Base-by-base conservation (phyloP, 2,113 vertebrate species). In the Probosciger aterrimus region DNA sequence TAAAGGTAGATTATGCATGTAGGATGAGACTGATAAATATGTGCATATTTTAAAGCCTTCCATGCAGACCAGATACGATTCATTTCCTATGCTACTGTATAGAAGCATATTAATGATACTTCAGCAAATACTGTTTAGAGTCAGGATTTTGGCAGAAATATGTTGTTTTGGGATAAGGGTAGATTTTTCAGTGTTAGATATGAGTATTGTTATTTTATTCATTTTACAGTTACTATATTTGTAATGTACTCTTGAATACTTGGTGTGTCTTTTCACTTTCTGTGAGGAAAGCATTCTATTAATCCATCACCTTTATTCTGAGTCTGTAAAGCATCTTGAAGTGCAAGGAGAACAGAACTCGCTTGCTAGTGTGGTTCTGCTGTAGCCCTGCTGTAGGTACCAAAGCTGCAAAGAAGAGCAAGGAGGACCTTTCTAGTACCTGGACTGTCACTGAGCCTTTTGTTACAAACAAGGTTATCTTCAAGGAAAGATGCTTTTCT, bases 1-100 rank as follows among this genome's bases (percentile, higher is more conserved):
- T 81, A 74, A 81, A 73, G 92, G 92, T 95, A 91, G 53, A 86
- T 90, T 94, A 82, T 94, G 82, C 82, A 79, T 95, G 89, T 96
- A 96, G 94, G 80, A 90, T 0, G 18, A 90, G 79, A 35, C 85
- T 86, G 82, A 94, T 96, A 96, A 94, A 96, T 96, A 96, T 90
- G 87, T 89, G 92, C 90, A 90, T 94, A 92, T 96, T 92, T 96
- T 93, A 88, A 92, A 93, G 88, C 53, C 67, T 93, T 83, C 37
- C 52, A 14, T 43, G 76, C 80, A 85, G 80, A 81, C 53, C 77
- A 90, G 80, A 78, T 83, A 78, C 1, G 4, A 81, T 95, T 94
- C 5, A 96, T 96, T 96, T 97, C 77, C 81, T 85, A 44, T 86
- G 70, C 64, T 92, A 47, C 89, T 76, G 24, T 65, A 63, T 47